These are phyloP conservation scores for Chiloscyllium punctatum DNA, from an alignment of 2,797 vertebrate genomes.

Conservation along the genomic window DNA sequence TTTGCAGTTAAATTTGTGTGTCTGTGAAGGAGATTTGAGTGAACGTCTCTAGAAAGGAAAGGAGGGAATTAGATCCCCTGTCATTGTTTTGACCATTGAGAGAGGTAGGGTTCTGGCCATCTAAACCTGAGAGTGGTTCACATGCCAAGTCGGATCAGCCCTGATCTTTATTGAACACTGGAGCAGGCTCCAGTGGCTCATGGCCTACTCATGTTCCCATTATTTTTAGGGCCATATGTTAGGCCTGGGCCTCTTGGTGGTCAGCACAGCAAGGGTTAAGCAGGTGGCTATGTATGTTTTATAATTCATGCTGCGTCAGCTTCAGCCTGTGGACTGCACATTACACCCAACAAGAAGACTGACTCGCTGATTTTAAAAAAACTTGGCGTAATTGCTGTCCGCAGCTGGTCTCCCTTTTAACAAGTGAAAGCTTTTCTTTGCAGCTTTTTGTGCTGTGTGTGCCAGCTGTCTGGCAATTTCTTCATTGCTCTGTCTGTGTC, in stretches of 20 bases:
- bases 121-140: too few species aligned
- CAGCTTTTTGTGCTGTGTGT: constrained; percentile 83
- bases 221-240: too few species aligned
- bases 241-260: background rate
- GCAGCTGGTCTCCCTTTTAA: constrained; percentile 81
- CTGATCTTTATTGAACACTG: background rate
- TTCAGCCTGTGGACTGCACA: background rate
- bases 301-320: background rate
- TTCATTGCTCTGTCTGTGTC: constrained; percentile 58
- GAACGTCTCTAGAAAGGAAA: background rate
- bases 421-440: constrained; percentile 82
- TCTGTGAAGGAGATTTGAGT: background rate
- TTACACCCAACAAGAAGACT: background rate
- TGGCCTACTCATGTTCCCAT: background rate
- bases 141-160: too few species aligned
- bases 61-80: too few species aligned
- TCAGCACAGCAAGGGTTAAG: background rate
- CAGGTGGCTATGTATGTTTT: background rate
- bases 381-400: constrained; percentile 80
- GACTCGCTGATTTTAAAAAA: constrained; percentile 51
- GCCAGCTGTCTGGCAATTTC: constrained; percentile 99
- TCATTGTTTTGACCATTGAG: too few species aligned
- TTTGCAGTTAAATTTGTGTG: background rate
- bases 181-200: too few species aligned
- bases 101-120: too few species aligned